Conservation (phyloP, 2,113 vertebrate species). For the Nothoprocta perdicaria region DNA sequence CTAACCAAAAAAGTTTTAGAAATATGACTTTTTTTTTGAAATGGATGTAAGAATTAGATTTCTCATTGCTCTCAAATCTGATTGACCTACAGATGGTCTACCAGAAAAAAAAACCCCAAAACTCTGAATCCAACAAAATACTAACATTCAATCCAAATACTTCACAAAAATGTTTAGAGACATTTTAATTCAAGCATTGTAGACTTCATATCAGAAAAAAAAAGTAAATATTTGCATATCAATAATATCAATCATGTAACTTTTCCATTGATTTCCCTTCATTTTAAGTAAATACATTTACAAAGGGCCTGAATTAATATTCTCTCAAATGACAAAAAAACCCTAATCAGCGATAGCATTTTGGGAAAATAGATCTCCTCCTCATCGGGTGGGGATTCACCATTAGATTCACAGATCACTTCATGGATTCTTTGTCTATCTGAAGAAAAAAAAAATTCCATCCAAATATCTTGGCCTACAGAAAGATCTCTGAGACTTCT, state of each 20-base stretch:
- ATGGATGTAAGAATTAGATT: not conserved
- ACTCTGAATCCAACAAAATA: not conserved
- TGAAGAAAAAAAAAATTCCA: conserved; percentile 21
- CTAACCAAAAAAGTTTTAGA: not conserved
- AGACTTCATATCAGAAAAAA: not conserved
- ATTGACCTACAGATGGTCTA: not conserved
- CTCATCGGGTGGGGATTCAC: not conserved
- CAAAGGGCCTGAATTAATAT: not conserved
- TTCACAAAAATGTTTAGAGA: not conserved
- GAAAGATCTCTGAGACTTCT: conserved; percentile 29
- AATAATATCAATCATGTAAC: not conserved
- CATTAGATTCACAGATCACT: not conserved
- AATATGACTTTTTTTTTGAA: not conserved
- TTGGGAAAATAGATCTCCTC: not conserved
- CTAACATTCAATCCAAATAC: not conserved
- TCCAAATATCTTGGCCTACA: conserved; percentile 16
- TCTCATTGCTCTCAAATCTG: not conserved
- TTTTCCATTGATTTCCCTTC: not conserved
- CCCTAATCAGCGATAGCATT: not conserved
- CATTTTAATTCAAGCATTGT: not conserved
- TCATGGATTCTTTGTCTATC: not conserved
- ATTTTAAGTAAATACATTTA: not conserved
- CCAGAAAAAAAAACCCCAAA: not conserved
- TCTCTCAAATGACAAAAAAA: not conserved
- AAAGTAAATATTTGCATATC: not conserved